Percentiles rank a stretch among this genome's conserved stretches.
Conservation (phyloP, 2,113 vertebrate species). For the Hydrolagus affinis region DNA sequence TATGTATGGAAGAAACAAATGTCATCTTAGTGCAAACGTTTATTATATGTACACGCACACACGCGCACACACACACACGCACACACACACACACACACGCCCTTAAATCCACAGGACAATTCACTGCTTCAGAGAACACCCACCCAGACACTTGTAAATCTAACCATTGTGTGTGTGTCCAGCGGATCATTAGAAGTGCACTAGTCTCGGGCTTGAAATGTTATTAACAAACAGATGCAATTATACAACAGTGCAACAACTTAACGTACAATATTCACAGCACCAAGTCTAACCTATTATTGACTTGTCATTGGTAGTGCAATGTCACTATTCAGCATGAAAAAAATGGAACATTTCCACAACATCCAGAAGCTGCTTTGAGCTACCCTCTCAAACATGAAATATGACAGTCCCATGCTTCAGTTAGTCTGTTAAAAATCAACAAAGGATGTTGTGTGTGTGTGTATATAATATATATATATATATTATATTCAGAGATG, state of each 20-base stretch:
- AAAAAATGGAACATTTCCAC: constrained; percentile 49
- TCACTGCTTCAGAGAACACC: constrained; percentile 11
- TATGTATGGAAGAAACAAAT: constrained; percentile 23
- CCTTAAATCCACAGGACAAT: constrained; percentile 23
- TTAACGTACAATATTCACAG: constrained; percentile 56
- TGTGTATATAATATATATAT: constrained; percentile 45
- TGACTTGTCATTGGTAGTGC: constrained; percentile 45
- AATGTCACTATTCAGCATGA: constrained; percentile 50
- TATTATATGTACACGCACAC: constrained; percentile 20
- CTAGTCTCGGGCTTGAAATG: constrained; percentile 12
- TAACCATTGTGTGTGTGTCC: neutral
- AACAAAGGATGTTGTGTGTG: constrained; percentile 37
- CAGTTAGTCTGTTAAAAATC: constrained; percentile 29
- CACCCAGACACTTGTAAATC: constrained; percentile 1
- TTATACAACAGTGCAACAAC: constrained; percentile 28
- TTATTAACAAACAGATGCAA: constrained; percentile 26
- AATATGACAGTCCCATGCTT: constrained; percentile 36
- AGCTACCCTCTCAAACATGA: constrained; percentile 39
- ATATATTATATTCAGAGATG: constrained; percentile 36
- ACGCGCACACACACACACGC: neutral
- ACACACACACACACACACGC: constrained; percentile 11
- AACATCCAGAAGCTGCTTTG: constrained; percentile 49
- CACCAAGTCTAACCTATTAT: constrained; percentile 50
- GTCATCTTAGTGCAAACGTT: constrained; percentile 27
- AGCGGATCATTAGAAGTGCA: constrained; percentile 24